phyloP scores from a whole-genome alignment of 2,888 invertebrate species.

The Ornithoptera priamus region DNA sequence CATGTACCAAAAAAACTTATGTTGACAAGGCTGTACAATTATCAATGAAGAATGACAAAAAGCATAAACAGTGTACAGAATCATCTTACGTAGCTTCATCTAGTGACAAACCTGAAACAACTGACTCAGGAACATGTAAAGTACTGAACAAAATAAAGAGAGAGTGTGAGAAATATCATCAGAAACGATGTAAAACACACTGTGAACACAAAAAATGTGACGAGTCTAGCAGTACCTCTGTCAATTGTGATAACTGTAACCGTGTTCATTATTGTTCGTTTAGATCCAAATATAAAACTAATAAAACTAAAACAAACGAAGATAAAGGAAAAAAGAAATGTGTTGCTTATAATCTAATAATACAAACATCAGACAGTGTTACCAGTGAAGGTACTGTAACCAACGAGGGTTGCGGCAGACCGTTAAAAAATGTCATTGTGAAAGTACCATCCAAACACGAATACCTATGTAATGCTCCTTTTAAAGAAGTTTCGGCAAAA shows the following conservation, averaged over 20 bases:
- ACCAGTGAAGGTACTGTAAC: constrained; percentile 55
- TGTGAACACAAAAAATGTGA: constrained; percentile 51
- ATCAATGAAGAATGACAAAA: constrained; percentile 44
- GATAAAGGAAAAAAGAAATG: constrained; percentile 62
- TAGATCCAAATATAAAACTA: constrained; percentile 54
- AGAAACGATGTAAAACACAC: constrained; percentile 53
- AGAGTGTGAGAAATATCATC: constrained; percentile 70
- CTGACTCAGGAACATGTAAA: constrained; percentile 64
- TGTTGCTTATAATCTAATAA: constrained; percentile 70
- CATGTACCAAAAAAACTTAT: constrained; percentile 33
- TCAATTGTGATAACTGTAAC: constrained; percentile 62
- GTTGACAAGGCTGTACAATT: constrained; percentile 55
- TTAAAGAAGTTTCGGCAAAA: constrained; percentile 54
- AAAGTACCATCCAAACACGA: constrained; percentile 63
- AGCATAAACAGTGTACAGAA: constrained; percentile 43
- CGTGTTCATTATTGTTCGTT: constrained; percentile 58
- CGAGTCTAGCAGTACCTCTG: constrained; percentile 62
- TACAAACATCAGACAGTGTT: constrained; percentile 70
- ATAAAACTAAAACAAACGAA: constrained; percentile 44
- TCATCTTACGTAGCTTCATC: constrained; percentile 57
- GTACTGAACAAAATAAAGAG: constrained; percentile 65
- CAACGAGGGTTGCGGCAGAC: constrained; percentile 42
- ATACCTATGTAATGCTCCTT: constrained; percentile 46
- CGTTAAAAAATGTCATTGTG: constrained; percentile 62
- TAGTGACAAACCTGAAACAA: constrained; percentile 57